Percentiles rank a stretch among this genome's conserved stretches.
Conservation (phyloP, 2,888 invertebrate genomes). For the Andrena trimmerana region DNA sequence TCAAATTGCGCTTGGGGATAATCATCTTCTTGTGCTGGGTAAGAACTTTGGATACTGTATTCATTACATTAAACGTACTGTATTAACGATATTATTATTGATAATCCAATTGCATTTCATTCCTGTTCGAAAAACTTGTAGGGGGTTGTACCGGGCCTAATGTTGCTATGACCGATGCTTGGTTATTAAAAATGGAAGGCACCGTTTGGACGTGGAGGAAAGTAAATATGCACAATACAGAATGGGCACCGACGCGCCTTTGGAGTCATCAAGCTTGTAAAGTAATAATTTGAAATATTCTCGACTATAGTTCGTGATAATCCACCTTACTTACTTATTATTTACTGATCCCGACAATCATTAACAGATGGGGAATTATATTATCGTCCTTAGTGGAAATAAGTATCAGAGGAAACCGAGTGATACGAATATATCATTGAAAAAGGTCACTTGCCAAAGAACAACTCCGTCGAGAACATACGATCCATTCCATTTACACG, state of each 20-base stretch:
- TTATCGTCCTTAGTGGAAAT: conserved; percentile 89
- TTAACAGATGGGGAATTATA: conserved; percentile 89
- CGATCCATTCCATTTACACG: conserved; percentile 64
- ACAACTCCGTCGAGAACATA: conserved; percentile 60
- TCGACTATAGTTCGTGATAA: not conserved
- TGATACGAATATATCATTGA: conserved; percentile 79
- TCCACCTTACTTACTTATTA: not conserved
- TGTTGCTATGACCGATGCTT: conserved; percentile 95
- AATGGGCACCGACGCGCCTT: conserved; percentile 93
- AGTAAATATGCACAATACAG: conserved; percentile 91
- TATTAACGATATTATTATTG: too few species aligned
- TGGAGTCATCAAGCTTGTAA: conserved; percentile 98
- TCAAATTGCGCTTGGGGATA: conserved; percentile 92
- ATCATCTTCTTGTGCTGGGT: conserved; percentile 92
- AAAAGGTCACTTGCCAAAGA: conserved; percentile 77
- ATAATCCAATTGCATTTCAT: too few species aligned
- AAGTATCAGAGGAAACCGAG: conserved; percentile 76
- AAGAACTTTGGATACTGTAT: conserved; percentile 32
- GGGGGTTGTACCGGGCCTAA: conserved; percentile 95
- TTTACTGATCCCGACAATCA: not conserved
- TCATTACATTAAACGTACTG: too few species aligned
- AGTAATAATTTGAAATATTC: conserved; percentile 82
- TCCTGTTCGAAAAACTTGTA: conserved; percentile 57
- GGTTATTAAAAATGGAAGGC: conserved; percentile 93
- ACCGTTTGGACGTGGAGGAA: conserved; percentile 91